These are phyloP conservation scores for Planiliza haematocheilus DNA, from an alignment of 2,113 vertebrate genomes.

Conservation along the genomic window DNA sequence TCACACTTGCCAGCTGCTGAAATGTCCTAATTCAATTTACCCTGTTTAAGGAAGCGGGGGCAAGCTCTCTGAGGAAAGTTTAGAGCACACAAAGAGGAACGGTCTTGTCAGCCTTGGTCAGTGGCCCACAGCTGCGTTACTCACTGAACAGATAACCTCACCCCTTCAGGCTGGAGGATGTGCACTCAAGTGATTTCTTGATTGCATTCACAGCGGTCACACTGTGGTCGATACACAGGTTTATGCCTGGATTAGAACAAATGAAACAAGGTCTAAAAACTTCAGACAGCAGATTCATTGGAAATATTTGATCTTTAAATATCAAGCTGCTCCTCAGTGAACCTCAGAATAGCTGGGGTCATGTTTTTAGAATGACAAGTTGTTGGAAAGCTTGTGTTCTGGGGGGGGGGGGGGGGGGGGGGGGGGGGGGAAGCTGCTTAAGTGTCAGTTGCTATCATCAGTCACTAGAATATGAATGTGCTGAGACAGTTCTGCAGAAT, in stretches of 20 bases:
- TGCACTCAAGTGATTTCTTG: conserved; percentile 38
- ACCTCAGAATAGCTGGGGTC: too few relatives aligned
- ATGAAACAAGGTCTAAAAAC: not conserved
- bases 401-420: too few relatives aligned
- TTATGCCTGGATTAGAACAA: conserved; percentile 35
- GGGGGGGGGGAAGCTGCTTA: too few relatives aligned
- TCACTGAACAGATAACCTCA: conserved; percentile 40
- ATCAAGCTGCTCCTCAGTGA: too few relatives aligned
- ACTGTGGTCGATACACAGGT: conserved; percentile 32
- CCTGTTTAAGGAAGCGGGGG: conserved; percentile 74
- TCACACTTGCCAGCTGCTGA: conserved; percentile 78
- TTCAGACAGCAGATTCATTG: too few relatives aligned
- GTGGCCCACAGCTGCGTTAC: conserved; percentile 43
- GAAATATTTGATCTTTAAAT: too few relatives aligned
- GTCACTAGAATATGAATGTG: too few relatives aligned
- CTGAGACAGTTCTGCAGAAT: too few relatives aligned
- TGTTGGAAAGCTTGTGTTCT: too few relatives aligned
- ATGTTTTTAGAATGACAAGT: too few relatives aligned
- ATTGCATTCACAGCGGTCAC: conserved; percentile 41
- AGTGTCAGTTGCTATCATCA: too few relatives aligned
- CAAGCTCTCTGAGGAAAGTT: conserved; percentile 69
- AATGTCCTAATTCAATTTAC: conserved; percentile 84
- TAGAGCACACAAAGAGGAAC: conserved; percentile 58
- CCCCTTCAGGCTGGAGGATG: conserved; percentile 42
- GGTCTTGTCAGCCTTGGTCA: conserved; percentile 67